Conservation (phyloP, 2,113 vertebrate species). For the Brienomyrus longianalis region DNA sequence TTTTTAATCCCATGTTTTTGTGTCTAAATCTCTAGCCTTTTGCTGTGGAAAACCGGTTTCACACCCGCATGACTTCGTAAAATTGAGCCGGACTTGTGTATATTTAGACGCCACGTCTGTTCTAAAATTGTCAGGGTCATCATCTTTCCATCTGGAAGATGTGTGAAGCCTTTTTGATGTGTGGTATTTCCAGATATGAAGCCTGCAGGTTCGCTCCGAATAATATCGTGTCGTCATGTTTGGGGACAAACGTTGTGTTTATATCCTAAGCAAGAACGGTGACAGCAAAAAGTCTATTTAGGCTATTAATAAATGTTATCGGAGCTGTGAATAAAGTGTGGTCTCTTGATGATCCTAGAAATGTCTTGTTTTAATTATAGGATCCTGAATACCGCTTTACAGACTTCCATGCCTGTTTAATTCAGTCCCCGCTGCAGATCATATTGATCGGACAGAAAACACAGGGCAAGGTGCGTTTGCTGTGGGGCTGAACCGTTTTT, state of each 20-base stretch:
- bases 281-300: background rate
- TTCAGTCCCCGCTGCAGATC: background rate
- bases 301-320: background rate
- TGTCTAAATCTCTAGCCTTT: background rate
- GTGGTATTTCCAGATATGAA: background rate
- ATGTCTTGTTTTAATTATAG: background rate
- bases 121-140: constrained; percentile 20
- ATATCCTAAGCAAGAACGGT: background rate
- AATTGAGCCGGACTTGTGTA: constrained; percentile 50
- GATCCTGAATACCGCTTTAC: background rate
- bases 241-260: background rate
- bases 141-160: background rate
- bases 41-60: constrained; percentile 26
- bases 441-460: background rate
- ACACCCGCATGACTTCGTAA: constrained; percentile 40
- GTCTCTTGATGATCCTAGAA: background rate
- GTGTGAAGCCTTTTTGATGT: background rate
- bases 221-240: background rate
- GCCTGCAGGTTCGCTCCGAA: background rate
- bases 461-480: background rate
- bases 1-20: background rate
- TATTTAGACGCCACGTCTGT: constrained; percentile 47
- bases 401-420: background rate
- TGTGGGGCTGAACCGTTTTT: constrained; percentile 41
- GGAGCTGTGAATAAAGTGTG: background rate